A percentile compares a stretch with the other conserved stretches of the same genome.
Evolutionary conservation across 2,113 vertebrate species (phyloP).

Genomic region (Notothenia rossii): DNA sequence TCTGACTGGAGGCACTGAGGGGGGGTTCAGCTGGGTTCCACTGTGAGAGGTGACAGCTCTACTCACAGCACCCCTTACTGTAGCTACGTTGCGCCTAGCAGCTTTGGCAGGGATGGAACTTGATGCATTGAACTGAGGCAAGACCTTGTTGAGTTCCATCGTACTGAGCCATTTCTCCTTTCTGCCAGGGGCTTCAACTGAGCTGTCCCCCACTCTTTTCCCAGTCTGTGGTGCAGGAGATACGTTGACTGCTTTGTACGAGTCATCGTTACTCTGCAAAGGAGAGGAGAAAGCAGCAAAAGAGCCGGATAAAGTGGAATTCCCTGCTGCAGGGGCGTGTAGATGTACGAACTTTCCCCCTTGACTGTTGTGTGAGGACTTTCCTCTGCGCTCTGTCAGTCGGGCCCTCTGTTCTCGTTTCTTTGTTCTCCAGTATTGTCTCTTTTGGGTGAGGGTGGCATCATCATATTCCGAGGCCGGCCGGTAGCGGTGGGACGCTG

Average conservation of each 20-base stretch:
- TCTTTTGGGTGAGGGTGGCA: conserved; percentile 80
- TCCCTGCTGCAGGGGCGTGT: background rate
- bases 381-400: conserved; percentile 65
- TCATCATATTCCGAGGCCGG: conserved; percentile 80
- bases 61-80: conserved; percentile 33
- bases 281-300: conserved; percentile 28
- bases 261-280: conserved; percentile 46
- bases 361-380: conserved; percentile 8
- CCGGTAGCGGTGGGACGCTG: conserved; percentile 71
- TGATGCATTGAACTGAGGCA: conserved; percentile 43
- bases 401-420: conserved; percentile 86
- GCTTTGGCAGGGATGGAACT: conserved; percentile 33
- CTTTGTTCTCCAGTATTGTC: conserved; percentile 86
- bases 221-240: conserved; percentile 14
- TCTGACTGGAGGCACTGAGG: conserved; percentile 73
- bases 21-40: conserved; percentile 53
- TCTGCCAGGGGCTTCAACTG: conserved; percentile 8
- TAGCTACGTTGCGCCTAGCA: conserved; percentile 12
- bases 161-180: conserved; percentile 67
- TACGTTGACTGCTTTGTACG: conserved; percentile 27
- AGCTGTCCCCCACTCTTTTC: background rate
- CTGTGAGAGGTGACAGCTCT: conserved; percentile 49
- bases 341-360: conserved; percentile 13
- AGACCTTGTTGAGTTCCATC: conserved; percentile 56
- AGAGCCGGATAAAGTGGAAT: conserved; percentile 21